phyloP scores from a whole-genome alignment of 2,113 vertebrate genomes.

The Sminthopsis crassicaudata region DNA sequence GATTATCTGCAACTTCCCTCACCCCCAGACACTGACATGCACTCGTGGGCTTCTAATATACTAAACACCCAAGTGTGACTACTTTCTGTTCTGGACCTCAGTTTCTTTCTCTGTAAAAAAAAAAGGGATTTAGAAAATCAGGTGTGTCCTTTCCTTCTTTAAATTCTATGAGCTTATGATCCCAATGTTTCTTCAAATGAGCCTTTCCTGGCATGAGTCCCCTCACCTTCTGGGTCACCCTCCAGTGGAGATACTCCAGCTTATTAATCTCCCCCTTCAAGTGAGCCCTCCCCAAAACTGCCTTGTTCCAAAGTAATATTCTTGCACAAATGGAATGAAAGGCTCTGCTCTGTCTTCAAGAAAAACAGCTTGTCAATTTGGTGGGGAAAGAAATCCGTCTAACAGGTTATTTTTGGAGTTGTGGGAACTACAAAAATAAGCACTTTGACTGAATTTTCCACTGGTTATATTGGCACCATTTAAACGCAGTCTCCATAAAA shows the following conservation, averaged over 20 bases:
- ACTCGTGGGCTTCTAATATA: neutral
- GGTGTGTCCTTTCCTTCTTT: neutral
- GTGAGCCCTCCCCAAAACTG: neutral
- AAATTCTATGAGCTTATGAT: neutral
- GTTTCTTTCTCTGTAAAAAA: neutral
- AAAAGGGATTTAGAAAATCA: neutral
- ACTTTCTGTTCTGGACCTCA: neutral
- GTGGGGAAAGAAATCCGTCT: constrained; percentile 1
- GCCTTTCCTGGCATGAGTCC: neutral
- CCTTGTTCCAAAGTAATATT: neutral
- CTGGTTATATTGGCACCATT: neutral
- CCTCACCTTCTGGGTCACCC: neutral
- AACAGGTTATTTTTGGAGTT: neutral
- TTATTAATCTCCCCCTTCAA: neutral
- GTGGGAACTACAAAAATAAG: constrained; percentile 2
- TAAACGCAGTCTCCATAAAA: neutral
- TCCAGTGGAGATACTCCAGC: neutral
- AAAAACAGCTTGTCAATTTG: neutral
- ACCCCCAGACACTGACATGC: neutral
- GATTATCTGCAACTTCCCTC: neutral
- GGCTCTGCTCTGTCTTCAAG: neutral
- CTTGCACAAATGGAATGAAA: neutral
- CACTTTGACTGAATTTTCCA: constrained; percentile 2
- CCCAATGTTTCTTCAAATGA: neutral
- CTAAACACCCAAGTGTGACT: neutral